Base-by-base conservation (phyloP, 2,888 invertebrate species). In the Ganaspis brasiliensis region DNA sequence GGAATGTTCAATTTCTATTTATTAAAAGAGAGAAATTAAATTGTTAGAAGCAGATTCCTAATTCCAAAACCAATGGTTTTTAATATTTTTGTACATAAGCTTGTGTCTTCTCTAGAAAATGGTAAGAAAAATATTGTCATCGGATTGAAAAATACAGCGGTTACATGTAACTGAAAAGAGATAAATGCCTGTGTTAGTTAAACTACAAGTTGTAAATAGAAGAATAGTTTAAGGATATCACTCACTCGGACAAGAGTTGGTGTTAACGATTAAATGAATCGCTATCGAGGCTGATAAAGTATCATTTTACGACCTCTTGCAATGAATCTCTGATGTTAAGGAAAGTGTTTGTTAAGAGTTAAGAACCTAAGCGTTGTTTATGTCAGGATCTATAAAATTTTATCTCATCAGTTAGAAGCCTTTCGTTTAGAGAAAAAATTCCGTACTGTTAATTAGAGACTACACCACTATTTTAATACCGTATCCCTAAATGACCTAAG, bases 301-400 rank as follows among this genome's bases (percentile, higher is more conserved):
- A 59, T 59, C 59, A 14, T 59, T 59, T 59, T 59, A 59, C 59
- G 59, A 31, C 31, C 31, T 59, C 59, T 59, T 31, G 31, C 59
- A 59, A 16, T 14, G 31, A 59, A 26, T 59, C n/a, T 26, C 31
- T 57, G 57, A 14, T 31, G 16, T 35, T 16, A 6, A 59, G 31
- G 59, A n/a, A 59, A 59, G 16, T 31, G 16, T n/a, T 16, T 31
- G n/a, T 59, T n/a, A 31, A 31, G 59, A 31, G 31, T n/a, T 59
- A 31, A 31, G 10, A 35, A 16, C 59, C 8, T 31, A 31, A 24
- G 9, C 31, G 16, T 59, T 59, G 9, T 59, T 24, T 59, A 16
- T 59, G 0, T 26, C 4, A 26, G n/a, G 16, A n/a, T 2, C 21
- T 31, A 31, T 31, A 16, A 31, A 9, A 1, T 31, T 16, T 59